These are phyloP conservation scores for Scotopteryx bipunctaria DNA, from an alignment of 2,888 invertebrate genomes.

Conservation along the genomic window DNA sequence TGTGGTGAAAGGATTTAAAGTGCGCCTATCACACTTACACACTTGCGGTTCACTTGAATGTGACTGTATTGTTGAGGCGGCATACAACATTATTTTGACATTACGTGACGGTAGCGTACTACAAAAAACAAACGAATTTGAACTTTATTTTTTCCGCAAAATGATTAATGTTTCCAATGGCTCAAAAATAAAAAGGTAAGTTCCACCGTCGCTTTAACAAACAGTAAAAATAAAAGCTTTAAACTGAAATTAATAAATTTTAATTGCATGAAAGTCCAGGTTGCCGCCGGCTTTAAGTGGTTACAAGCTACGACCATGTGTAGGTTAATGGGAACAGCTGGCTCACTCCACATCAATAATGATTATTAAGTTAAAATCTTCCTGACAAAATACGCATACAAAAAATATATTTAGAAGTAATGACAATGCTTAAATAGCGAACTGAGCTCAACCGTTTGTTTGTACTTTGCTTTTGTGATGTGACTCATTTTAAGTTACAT, in stretches of 20 bases:
- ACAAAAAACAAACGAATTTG: background rate
- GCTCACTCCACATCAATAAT: background rate
- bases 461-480: no score
- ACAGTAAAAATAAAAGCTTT: constrained; percentile 58
- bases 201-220: constrained; percentile 43
- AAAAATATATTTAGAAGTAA: background rate
- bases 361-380: background rate
- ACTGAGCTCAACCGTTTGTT: no score
- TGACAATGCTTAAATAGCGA: no score
- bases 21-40: no score
- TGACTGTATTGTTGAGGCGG: no score
- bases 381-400: background rate
- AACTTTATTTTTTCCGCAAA: background rate
- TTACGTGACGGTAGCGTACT: no score
- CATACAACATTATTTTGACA: background rate
- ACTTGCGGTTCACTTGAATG: no score
- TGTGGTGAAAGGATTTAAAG: no score
- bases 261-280: constrained; percentile 64
- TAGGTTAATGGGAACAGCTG: constrained; percentile 12
- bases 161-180: constrained; percentile 7
- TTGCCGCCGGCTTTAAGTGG: constrained; percentile 54
- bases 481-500: no score
- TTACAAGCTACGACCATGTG: constrained; percentile 43
- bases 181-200: constrained; percentile 20
- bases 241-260: constrained; percentile 67